Conservation (phyloP, 2,888 invertebrate species). For the Scaptomyza reducta region DNA sequence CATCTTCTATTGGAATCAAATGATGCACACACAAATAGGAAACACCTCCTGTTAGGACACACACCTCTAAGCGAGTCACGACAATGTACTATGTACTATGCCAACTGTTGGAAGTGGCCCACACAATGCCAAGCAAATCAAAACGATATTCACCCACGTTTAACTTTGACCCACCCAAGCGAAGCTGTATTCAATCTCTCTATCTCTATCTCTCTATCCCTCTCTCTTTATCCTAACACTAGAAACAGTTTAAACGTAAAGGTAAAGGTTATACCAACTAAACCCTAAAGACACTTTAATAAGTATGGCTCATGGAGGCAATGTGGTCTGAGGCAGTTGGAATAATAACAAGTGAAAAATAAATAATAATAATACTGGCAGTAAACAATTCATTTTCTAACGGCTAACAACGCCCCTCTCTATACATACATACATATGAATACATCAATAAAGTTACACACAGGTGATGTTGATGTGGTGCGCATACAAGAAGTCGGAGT, state of each 20-base stretch:
- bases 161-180: slow-evolving; percentile 58
- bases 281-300: neutral
- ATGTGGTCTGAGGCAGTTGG: too few species aligned
- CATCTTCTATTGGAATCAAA: slow-evolving; percentile 9
- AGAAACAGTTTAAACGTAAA: slow-evolving; percentile 1
- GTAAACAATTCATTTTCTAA: neutral
- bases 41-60: neutral
- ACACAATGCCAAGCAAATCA: slow-evolving; percentile 46
- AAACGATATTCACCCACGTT: slow-evolving; percentile 46
- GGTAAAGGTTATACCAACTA: neutral
- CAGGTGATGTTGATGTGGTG: too few species aligned
- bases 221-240: neutral
- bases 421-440: too few species aligned
- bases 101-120: slow-evolving; percentile 33
- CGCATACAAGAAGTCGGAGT: too few species aligned
- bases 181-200: slow-evolving; percentile 17
- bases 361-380: neutral
- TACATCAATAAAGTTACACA: too few species aligned
- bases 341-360: neutral
- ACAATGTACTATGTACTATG: slow-evolving; percentile 13
- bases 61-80: slow-evolving; percentile 19
- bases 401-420: too few species aligned
- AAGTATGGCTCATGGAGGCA: slow-evolving; percentile 7
- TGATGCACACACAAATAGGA: slow-evolving; percentile 3
- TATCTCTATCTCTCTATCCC: neutral